A percentile compares a stretch with the other conserved stretches of the same genome.
phyloP scores from a whole-genome alignment of 2,113 vertebrate genomes.

The Telmatochromis sp. region DNA sequence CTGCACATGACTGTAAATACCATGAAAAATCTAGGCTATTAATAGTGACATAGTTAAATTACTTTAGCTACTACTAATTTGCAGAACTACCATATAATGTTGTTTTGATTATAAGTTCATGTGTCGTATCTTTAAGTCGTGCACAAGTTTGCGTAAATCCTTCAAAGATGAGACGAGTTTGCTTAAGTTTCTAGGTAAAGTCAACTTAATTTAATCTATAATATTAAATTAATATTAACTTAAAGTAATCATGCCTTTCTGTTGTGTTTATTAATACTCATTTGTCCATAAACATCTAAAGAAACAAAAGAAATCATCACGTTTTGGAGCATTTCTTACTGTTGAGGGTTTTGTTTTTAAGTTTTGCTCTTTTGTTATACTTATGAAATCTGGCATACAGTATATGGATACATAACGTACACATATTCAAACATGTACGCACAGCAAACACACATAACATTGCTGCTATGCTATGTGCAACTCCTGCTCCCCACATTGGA shows the following conservation, averaged over 20 bases:
- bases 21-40: neutral
- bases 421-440: neutral
- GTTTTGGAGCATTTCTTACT: neutral
- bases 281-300: neutral
- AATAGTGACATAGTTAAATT: neutral
- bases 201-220: neutral
- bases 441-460: neutral
- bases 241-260: neutral
- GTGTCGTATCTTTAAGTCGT: accelerated
- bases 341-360: neutral
- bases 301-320: neutral
- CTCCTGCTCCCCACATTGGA: neutral
- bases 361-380: neutral
- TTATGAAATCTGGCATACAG: neutral
- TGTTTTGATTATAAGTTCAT: neutral
- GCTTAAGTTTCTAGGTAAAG: neutral
- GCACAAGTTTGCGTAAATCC: neutral
- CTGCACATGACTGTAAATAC: neutral
- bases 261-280: neutral
- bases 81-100: accelerated
- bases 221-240: neutral
- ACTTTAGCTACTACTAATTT: neutral
- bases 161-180: accelerated
- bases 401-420: neutral
- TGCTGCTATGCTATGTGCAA: neutral